These are phyloP conservation scores for Caenorhabditis briggsae DNA, from an alignment of 1,140 invertebrate genomes.

Conservation along the genomic window DNA sequence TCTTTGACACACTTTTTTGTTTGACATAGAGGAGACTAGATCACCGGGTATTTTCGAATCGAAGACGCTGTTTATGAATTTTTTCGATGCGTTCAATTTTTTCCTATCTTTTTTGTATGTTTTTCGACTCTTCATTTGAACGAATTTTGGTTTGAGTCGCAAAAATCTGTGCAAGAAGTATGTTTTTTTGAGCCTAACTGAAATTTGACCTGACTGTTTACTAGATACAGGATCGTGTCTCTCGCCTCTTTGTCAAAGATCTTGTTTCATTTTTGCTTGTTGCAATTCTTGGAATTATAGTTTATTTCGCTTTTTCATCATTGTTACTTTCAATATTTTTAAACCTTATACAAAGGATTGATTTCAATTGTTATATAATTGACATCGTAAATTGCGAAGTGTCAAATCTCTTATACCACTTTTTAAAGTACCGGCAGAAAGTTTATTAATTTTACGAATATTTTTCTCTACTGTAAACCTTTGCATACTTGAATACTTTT, in stretches of 20 bases:
- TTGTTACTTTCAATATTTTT: too few species aligned
- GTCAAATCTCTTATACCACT: too few species aligned
- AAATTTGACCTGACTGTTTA: slow-evolving; percentile 49
- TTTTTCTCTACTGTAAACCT: too few species aligned
- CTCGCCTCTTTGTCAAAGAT: not conserved
- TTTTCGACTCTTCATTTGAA: not conserved
- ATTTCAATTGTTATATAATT: too few species aligned
- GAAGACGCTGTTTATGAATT: not conserved
- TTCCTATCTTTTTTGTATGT: not conserved
- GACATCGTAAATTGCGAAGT: too few species aligned
- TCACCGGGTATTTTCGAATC: not conserved
- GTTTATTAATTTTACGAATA: too few species aligned
- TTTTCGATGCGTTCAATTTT: not conserved
- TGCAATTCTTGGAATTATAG: not conserved
- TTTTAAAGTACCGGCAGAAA: too few species aligned
- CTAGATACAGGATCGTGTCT: not conserved
- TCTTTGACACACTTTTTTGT: not conserved
- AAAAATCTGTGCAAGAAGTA: not conserved
- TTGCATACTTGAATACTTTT: too few species aligned
- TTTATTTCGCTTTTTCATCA: too few species aligned
- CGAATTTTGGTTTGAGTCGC: not conserved
- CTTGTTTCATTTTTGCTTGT: not conserved
- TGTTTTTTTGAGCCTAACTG: not conserved
- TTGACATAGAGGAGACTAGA: slow-evolving; percentile 7
- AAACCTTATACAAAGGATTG: too few species aligned